Percentiles rank a stretch among this genome's conserved stretches.
phyloP scores from a whole-genome alignment of 2,888 invertebrate species.

The Macrophya annulata region DNA sequence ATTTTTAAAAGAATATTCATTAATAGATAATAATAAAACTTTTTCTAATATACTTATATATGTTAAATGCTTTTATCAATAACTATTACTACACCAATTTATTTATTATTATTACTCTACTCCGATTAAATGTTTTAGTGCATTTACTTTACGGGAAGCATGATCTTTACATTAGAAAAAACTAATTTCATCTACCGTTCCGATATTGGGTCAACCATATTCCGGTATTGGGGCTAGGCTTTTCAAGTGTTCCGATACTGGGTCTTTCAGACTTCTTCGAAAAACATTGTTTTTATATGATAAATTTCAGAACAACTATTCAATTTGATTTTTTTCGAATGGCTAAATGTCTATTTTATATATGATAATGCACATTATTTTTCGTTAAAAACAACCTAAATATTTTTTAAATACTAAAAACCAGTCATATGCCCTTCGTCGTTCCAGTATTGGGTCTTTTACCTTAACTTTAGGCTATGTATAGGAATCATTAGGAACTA shows the following conservation, averaged over 20 bases:
- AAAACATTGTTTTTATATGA: background rate
- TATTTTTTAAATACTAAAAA: background rate
- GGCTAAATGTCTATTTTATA: background rate
- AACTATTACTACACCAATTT: too few relatives aligned
- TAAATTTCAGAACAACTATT: background rate
- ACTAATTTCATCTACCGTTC: background rate
- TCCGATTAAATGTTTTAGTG: background rate
- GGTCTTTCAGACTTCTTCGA: background rate
- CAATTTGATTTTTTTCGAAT: background rate
- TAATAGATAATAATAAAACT: too few relatives aligned
- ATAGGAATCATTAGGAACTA: too few relatives aligned
- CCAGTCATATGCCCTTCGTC: background rate
- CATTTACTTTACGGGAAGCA: background rate
- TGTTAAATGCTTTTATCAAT: background rate
- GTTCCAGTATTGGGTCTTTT: background rate
- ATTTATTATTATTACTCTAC: too few relatives aligned
- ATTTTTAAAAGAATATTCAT: too few relatives aligned
- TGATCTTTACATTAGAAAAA: background rate
- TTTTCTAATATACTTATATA: too few relatives aligned
- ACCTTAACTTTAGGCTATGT: too few relatives aligned
- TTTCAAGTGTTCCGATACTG: background rate
- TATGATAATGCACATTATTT: background rate
- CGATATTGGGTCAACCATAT: background rate
- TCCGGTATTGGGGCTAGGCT: background rate
- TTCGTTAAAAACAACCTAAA: background rate